A percentile compares a stretch with the other conserved stretches of the same genome.
Evolutionary conservation across 2,113 vertebrate genomes (phyloP).

Genomic region (Cryptomyrus ogoouensis): DNA sequence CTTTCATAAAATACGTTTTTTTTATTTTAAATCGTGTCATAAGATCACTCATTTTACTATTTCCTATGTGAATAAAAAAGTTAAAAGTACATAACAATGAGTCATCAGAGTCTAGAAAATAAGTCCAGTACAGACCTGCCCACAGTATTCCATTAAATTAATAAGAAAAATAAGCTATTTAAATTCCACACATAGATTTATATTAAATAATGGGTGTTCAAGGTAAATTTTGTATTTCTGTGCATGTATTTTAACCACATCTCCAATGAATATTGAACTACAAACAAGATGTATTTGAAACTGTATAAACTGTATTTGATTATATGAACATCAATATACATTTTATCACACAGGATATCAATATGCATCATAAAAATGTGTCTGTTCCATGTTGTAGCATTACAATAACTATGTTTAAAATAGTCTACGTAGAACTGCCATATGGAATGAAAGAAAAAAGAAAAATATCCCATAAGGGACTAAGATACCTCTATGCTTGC

Average conservation of each 20-base stretch:
- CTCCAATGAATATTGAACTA: neutral
- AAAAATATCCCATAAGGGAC: neutral
- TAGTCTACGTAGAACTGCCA: neutral
- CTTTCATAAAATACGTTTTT: neutral
- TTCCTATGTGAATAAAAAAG: neutral
- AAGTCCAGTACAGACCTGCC: neutral
- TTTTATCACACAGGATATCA: neutral
- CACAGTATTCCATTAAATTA: neutral
- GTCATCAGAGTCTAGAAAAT: neutral
- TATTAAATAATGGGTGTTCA: neutral
- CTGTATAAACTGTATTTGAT: neutral
- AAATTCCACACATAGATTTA: neutral
- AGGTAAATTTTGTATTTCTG: neutral
- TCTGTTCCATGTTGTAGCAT: neutral
- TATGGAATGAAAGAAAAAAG: neutral
- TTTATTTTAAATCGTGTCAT: neutral
- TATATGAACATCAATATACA: neutral
- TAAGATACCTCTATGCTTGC: neutral
- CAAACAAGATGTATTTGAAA: neutral
- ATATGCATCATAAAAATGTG: neutral
- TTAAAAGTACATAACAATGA: neutral
- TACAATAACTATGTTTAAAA: neutral
- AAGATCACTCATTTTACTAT: neutral
- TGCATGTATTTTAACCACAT: neutral
- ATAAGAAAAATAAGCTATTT: neutral